phyloP scores from a whole-genome alignment of 2,888 invertebrate species.

The Orchesella flavescens region DNA sequence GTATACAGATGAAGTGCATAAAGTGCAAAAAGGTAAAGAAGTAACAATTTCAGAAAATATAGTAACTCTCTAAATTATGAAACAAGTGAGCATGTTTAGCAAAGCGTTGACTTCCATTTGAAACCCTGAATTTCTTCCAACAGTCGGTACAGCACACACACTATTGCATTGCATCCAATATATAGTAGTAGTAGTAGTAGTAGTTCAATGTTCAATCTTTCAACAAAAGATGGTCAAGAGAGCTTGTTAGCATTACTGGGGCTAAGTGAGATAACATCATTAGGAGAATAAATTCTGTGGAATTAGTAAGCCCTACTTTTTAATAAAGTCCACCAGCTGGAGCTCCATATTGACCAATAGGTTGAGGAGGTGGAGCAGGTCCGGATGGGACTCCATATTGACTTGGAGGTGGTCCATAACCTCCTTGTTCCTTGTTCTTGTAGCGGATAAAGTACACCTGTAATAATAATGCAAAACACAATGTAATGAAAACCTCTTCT shows the following conservation, averaged over 20 bases:
- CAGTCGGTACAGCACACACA: too few species aligned
- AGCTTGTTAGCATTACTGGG: background rate
- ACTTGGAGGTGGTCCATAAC: constrained; percentile 53
- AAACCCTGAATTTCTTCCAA: background rate
- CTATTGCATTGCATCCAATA: too few species aligned
- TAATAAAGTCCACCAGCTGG: constrained; percentile 28
- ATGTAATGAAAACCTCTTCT: too few species aligned
- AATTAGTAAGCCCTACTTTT: background rate
- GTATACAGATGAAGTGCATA: background rate
- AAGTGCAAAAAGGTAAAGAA: background rate
- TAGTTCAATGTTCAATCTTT: background rate
- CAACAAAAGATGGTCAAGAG: constrained; percentile 3
- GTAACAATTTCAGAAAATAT: background rate
- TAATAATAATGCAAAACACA: too few species aligned
- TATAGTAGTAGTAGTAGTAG: too few species aligned
- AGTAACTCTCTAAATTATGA: background rate
- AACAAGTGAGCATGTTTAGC: constrained; percentile 10
- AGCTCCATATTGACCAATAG: constrained; percentile 44
- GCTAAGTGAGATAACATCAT: background rate
- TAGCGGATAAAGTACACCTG: constrained; percentile 88
- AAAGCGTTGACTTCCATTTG: background rate
- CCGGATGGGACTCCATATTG: constrained; percentile 54
- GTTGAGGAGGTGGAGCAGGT: constrained; percentile 44
- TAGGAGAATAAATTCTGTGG: background rate
- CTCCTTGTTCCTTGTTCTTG: constrained; percentile 74